phyloP scores from a whole-genome alignment of 2,888 invertebrate species.

The Meandrusa payeni region DNA sequence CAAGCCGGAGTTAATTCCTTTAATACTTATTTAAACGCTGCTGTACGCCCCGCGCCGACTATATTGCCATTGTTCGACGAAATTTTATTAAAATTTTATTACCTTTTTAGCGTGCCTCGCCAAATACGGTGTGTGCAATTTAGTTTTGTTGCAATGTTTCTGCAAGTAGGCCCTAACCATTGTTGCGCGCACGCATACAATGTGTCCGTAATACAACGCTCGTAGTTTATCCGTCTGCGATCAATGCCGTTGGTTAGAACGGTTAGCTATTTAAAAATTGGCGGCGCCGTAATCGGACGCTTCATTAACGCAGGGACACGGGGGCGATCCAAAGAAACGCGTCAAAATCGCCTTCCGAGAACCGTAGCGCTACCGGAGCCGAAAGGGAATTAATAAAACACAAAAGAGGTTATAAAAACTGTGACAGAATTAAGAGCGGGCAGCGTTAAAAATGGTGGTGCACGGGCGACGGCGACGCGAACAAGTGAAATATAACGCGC shows the following conservation, averaged over 20 bases:
- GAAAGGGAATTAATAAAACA: slow-evolving; percentile 76
- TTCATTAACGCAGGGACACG: slow-evolving; percentile 72
- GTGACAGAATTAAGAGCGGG: slow-evolving; percentile 79
- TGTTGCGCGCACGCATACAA: slow-evolving; percentile 16
- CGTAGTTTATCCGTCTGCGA: background rate
- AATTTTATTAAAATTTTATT: slow-evolving; percentile 40
- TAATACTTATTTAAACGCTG: slow-evolving; percentile 64
- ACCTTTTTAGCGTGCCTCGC: slow-evolving; percentile 27
- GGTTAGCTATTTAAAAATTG: slow-evolving; percentile 17
- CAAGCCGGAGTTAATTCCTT: slow-evolving; percentile 75
- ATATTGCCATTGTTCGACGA: slow-evolving; percentile 64
- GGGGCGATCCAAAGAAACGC: slow-evolving; percentile 69
- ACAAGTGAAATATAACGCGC: slow-evolving; percentile 81
- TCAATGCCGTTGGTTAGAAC: slow-evolving; percentile 2
- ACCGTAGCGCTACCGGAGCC: slow-evolving; percentile 77
- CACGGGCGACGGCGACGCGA: slow-evolving; percentile 67
- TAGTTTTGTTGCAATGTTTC: slow-evolving; percentile 23
- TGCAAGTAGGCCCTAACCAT: slow-evolving; percentile 19
- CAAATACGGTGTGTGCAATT: slow-evolving; percentile 22
- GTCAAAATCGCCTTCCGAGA: slow-evolving; percentile 75
- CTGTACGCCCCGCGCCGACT: slow-evolving; percentile 45
- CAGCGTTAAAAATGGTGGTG: slow-evolving; percentile 69
- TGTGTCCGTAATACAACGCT: slow-evolving; percentile 16
- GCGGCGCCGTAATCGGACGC: slow-evolving; percentile 72
- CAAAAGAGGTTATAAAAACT: slow-evolving; percentile 79